A percentile compares a stretch with the other conserved stretches of the same genome.
These are phyloP conservation scores for Stomorhina lunata DNA, from an alignment of 2,888 invertebrate genomes.

Conservation along the genomic window DNA sequence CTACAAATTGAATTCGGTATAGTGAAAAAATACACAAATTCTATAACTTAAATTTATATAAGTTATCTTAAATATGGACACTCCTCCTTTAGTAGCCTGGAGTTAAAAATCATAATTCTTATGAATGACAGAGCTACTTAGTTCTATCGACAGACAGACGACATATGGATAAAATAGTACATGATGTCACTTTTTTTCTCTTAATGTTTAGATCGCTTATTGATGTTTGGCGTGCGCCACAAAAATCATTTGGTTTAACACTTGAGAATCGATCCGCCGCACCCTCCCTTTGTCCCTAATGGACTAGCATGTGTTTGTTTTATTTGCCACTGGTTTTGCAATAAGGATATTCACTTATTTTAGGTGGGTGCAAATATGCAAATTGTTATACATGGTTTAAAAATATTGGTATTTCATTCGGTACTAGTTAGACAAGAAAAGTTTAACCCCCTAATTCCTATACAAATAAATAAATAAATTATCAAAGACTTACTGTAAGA, in stretches of 20 bases:
- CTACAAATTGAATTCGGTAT: too few relatives aligned
- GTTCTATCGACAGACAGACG: not conserved
- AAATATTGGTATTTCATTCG: too few relatives aligned
- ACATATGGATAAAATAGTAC: conserved; percentile 1
- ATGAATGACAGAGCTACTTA: conserved; percentile 35
- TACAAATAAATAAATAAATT: too few relatives aligned
- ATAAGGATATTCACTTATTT: conserved; percentile 36
- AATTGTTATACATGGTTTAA: too few relatives aligned
- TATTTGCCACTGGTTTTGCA: conserved; percentile 11
- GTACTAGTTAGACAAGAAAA: too few relatives aligned
- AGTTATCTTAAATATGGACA: too few relatives aligned
- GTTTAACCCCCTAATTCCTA: too few relatives aligned
- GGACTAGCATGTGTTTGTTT: conserved; percentile 45
- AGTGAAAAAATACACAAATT: too few relatives aligned
- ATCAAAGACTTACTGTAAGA: too few relatives aligned
- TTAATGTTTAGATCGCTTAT: conserved; percentile 35
- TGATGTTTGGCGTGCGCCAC: conserved; percentile 58
- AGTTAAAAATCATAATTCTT: conserved; percentile 43
- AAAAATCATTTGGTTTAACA: conserved; percentile 45
- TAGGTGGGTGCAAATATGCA: too few relatives aligned
- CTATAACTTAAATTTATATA: too few relatives aligned
- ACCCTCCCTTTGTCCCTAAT: too few relatives aligned
- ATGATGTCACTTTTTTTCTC: conserved; percentile 53
- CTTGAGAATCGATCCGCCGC: conserved; percentile 32
- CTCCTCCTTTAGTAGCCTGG: conserved; percentile 10